Evolutionary conservation across 2,797 vertebrate genomes (phyloP), one percentile per base, ranked within the genome.

Genomic region (Gambusia yucatana): DNA sequence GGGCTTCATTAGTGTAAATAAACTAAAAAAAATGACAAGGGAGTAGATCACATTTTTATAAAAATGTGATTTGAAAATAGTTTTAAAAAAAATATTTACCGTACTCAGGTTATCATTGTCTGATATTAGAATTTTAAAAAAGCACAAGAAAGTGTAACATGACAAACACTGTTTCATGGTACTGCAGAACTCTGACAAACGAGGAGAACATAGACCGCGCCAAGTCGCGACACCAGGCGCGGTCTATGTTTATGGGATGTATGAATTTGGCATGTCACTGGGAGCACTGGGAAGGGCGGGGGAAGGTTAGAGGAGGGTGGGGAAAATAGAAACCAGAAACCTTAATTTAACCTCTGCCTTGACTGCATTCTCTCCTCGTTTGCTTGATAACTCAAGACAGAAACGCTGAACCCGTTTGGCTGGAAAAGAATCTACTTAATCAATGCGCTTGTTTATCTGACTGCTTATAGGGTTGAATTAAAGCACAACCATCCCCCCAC

Each of bases 201-300:
- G 79, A 90, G 89, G 84, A 87, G 89, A 89, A 91, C 82, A 90
- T 85, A 86, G 85, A 78, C 80, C 10, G 81, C 87, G 84, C 90
- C 91, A 33, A 33, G 30, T 33, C 33, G 33, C 33, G 33, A 33
- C 33, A 33, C 33, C 33, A 33, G 33, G 33, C 33, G 33, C 33
- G 33, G 33, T 33, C 33, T 33, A 33, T 33, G 33, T 33, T 33
- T 91, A 90, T 83, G 82, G 88, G 88, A 89, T 91, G 87, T 92
- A 91, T 89, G 86, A 92, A 92, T 90, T 91, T 92, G 92, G 92
- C 91, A 93, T 89, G 87, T 80, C 85, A 87, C 77, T 41, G 72
- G 87, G 85, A 84, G 85, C 77, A 82, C 77, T 73, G 76, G 84
- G 84, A 84, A 79, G 86, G 77, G 72, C 48, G n/a, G 74, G 57